Evolutionary conservation across 2,888 invertebrate genomes (phyloP).

Genomic region (Euphydryas editha): DNA sequence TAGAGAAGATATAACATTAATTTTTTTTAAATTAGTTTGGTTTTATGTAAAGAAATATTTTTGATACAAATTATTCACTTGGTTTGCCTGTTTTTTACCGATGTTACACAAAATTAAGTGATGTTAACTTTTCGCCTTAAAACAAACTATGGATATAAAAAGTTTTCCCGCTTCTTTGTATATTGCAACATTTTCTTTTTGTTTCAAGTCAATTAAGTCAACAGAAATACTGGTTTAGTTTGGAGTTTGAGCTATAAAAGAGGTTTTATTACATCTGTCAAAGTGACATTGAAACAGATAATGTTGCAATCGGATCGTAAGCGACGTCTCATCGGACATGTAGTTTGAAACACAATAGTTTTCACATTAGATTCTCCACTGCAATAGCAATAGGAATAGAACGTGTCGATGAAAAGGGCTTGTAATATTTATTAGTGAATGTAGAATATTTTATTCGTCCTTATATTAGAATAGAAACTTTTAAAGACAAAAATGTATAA

Average conservation of each 20-base stretch:
- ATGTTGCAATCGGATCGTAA: conserved; percentile 32
- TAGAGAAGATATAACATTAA: not conserved
- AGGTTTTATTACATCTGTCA: conserved; percentile 6
- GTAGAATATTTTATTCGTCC: conserved; percentile 1
- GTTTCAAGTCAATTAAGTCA: conserved; percentile 5
- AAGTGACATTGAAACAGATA: conserved; percentile 30
- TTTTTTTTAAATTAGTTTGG: conserved; percentile 2
- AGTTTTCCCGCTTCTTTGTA: conserved; percentile 11
- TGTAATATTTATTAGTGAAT: conserved; percentile 9
- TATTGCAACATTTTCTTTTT: conserved; percentile 16
- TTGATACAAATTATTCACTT: conserved; percentile 33
- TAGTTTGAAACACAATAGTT: conserved; percentile 66
- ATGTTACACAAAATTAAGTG: not conserved
- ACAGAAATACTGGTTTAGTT: not conserved
- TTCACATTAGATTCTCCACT: conserved; percentile 66
- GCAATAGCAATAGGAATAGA: conserved; percentile 65
- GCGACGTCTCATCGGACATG: conserved; percentile 50
- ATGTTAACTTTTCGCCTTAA: not conserved
- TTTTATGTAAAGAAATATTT: conserved; percentile 37
- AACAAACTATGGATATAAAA: conserved; percentile 16
- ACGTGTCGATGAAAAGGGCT: conserved; percentile 41
- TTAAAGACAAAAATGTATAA: conserved; percentile 4
- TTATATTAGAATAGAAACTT: conserved; percentile 1
- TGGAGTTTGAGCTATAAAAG: not conserved
- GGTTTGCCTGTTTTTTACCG: not conserved